Conservation (phyloP, 2,888 invertebrate genomes). For the Allophyes oxyacanthae region DNA sequence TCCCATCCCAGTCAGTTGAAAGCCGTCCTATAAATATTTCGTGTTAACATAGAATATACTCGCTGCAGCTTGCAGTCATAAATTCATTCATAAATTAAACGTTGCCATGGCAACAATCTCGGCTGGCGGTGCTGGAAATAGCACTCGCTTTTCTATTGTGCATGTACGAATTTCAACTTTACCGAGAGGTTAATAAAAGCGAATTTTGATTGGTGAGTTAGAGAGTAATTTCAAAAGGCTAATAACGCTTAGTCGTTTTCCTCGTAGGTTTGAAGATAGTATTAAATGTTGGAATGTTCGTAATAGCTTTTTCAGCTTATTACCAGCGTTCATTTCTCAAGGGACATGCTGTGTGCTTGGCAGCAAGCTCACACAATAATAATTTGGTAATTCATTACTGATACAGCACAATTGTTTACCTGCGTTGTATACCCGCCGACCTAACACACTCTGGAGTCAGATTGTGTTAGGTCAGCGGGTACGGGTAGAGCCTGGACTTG, state of each 20-base stretch:
- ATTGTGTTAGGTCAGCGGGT: too few species aligned
- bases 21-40: constrained; percentile 41
- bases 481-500: too few species aligned
- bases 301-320: not conserved
- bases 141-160: constrained; percentile 9
- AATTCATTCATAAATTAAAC: constrained; percentile 54
- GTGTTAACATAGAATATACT: constrained; percentile 28
- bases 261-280: constrained; percentile 5
- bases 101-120: constrained; percentile 48
- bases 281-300: not conserved
- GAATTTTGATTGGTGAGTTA: not conserved
- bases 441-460: too few species aligned
- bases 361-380: too few species aligned
- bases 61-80: constrained; percentile 35
- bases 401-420: too few species aligned
- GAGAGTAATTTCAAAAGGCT: constrained; percentile 3
- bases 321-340: not conserved
- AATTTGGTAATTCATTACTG: too few species aligned
- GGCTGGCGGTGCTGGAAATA: constrained; percentile 37
- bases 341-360: not conserved
- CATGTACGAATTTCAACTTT: constrained; percentile 12
- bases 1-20: constrained; percentile 23
- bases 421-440: too few species aligned
- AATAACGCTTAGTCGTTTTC: constrained; percentile 20
- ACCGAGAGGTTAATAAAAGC: not conserved